Evolutionary conservation across 2,797 vertebrate species (phyloP), one percentile per base, ranked within the genome.

Genomic region (Miichthys miiuy): DNA sequence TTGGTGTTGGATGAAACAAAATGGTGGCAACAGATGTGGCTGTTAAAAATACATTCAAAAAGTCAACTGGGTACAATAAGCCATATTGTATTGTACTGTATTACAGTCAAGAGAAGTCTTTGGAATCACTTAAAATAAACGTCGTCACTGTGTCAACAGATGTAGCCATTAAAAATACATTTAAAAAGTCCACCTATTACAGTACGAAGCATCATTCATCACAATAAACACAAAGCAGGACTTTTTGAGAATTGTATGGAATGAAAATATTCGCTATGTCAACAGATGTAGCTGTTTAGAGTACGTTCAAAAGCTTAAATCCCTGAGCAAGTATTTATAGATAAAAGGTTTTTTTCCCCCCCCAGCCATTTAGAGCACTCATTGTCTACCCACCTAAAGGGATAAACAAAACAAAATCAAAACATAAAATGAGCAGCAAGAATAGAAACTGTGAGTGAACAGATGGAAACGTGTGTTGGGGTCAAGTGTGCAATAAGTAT

Each of bases 61-160:
- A 92, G 93, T 91, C 92, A 93, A 91, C 91, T 92, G 92, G 92
- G 92, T 93, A 91, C 91, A 91, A 93, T 93, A 92, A 92, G 89
- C 90, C 92, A 93, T 92, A 92, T 91, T 93, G 91, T 90, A 91
- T 63, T 89, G 83, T 92, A 93, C 91, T 89, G 92, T 92, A 92
- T 91, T 90, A 88, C 90, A 91, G 88, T 91, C 82, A 87, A 84
- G 80, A 88, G 84, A 91, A 93, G 92, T 90, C 86, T 93, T 92
- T 91, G 82, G 90, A 92, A 93, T 90, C 84, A 88, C 88, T 89
- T 92, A 88, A 91, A 93, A 91, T 91, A 88, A 93, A 92, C 90
- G 91, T 79, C 67, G 87, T 87, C 74, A 51, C 83, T 83, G 81
- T 89, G 89, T 93, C 88, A 93, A 92, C 93, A 94, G 92, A 94